Conservation (phyloP, 2,888 invertebrate species). For the Noctua janthina region DNA sequence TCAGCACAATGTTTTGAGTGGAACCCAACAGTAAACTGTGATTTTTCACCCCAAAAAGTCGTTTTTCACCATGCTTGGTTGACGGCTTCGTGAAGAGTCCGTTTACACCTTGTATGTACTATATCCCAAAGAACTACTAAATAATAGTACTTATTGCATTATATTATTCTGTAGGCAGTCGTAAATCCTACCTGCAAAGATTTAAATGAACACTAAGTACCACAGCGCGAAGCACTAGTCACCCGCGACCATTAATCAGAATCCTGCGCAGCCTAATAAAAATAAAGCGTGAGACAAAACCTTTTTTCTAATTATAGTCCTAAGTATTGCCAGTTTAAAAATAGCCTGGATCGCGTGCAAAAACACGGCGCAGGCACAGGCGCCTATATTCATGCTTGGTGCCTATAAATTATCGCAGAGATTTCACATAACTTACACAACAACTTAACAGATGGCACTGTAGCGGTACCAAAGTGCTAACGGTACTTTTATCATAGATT, state of each 20-base stretch:
- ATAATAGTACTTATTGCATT: no score
- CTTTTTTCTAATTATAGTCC: constrained; percentile 63
- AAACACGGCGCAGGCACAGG: constrained; percentile 47
- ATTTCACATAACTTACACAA: constrained; percentile 60
- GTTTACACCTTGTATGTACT: no score
- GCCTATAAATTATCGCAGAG: constrained; percentile 58
- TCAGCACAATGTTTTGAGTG: no score
- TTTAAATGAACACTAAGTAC: not conserved
- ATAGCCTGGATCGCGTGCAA: constrained; percentile 65
- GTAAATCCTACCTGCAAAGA: not conserved
- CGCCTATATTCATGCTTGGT: constrained; percentile 49
- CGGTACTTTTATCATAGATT: constrained; percentile 62
- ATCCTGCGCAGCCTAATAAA: constrained; percentile 33
- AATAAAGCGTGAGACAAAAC: constrained; percentile 39
- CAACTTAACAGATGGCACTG: constrained; percentile 54
- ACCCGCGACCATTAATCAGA: constrained; percentile 19
- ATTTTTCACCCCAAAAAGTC: no score
- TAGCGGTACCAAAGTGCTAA: constrained; percentile 56
- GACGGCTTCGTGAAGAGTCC: no score
- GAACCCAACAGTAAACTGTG: no score
- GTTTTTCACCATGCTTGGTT: no score
- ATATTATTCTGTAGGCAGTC: not conserved
- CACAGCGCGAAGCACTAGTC: not conserved
- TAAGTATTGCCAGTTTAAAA: constrained; percentile 57
- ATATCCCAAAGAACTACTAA: no score